Evolutionary conservation across 2,797 vertebrate species (phyloP), one percentile per base, ranked within the genome.

Genomic region (Poeciliopsis infans): DNA sequence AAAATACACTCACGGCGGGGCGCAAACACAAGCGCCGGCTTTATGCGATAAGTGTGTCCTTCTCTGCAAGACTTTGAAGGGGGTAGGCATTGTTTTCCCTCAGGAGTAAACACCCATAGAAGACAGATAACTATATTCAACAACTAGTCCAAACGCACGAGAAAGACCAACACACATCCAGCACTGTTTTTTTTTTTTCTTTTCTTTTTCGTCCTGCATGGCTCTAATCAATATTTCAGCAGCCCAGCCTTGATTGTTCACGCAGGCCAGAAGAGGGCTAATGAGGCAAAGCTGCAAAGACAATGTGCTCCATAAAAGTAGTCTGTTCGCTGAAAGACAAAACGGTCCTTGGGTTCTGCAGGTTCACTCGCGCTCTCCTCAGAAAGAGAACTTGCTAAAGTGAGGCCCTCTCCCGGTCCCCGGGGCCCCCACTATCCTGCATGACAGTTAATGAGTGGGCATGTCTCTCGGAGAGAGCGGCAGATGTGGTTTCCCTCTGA

Each of bases 181-280:
- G 57, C 57, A 43, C 33, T 25, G 49, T 25, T 8, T 23, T 51
- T 51, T 2, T 20, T 49, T 23, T 28, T 79, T n/a, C n/a, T 78
- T 41, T 2, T 7, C 36, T 1, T 39, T 39, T 39, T 39, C 36
- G 7, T 82, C 80, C 88, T 80, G 80, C 82, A 80, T 85, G 31
- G 79, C 79, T 79, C 89, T 90, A 83, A 94, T 94, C 92, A 94
- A 94, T 94, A 94, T 94, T 94, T 94, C 84, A 93, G 80, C 79
- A 94, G 85, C 85, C 69, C 75, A 16, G 78, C 80, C 86, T 82
- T 84, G 86, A 90, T 91, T 93, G 91, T 91, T 93, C 88, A 86
- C 91, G 90, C 88, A 85, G 90, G 83, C 90, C 88, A 77, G 81
- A 87, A 84, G 86, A 85, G 59, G 85, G 81, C 91, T 91, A 92